Conservation (phyloP, 2,797 vertebrate genomes). For the Phoebastria nigripes region DNA sequence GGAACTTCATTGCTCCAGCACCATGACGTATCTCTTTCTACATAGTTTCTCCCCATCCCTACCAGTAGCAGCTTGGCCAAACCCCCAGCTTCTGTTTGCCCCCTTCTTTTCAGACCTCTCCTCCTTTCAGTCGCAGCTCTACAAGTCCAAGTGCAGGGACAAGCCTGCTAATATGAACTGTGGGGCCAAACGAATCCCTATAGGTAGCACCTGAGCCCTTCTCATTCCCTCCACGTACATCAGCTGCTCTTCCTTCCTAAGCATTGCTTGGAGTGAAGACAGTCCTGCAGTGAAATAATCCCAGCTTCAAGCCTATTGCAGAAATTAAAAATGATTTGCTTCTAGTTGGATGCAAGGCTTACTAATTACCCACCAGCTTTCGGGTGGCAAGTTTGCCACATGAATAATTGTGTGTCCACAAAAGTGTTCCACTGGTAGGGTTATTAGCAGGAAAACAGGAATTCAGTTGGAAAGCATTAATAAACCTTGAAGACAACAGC, state of each 20-base stretch:
- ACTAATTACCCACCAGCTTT: constrained; percentile 29
- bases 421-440: constrained; percentile 1
- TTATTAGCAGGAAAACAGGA: constrained; percentile 35
- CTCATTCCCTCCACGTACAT: not conserved
- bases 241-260: not conserved
- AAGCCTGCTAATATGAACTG: not conserved
- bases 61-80: not conserved
- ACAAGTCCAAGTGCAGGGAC: not conserved
- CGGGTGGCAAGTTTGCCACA: not conserved
- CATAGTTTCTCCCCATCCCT: not conserved
- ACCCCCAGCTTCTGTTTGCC: not conserved
- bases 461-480: constrained; percentile 37
- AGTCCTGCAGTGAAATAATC: not conserved
- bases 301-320: not conserved
- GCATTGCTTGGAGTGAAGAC: not conserved
- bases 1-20: not conserved
- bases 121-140: not conserved
- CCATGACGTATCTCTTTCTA: not conserved
- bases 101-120: not conserved
- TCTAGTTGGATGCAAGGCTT: not conserved
- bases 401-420: constrained; percentile 2
- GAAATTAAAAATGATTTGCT: not conserved
- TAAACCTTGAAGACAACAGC: constrained; percentile 32
- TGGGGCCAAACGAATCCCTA: not conserved
- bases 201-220: not conserved